phyloP scores from a whole-genome alignment of 2,888 invertebrate species.

The Nemoura dubitans region DNA sequence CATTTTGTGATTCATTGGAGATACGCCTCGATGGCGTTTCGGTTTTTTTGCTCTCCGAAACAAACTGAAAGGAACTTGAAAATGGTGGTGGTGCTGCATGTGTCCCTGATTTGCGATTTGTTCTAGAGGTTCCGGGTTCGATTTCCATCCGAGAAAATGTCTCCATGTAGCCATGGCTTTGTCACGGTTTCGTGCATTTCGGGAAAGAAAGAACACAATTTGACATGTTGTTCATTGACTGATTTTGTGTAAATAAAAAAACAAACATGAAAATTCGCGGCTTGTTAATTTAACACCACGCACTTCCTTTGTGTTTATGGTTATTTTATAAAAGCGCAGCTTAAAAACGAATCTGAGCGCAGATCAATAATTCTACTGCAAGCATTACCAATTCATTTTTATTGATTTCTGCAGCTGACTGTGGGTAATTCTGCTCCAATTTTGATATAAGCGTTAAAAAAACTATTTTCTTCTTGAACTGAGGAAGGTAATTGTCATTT shows the following conservation, averaged over 20 bases:
- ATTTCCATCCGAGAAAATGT: not conserved
- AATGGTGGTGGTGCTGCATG: not conserved
- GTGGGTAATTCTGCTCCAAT: too few species aligned
- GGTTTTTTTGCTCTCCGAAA: not conserved
- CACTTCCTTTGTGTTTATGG: too few species aligned
- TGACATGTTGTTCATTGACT: not conserved
- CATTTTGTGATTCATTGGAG: not conserved
- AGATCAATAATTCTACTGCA: too few species aligned
- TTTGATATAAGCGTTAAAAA: too few species aligned
- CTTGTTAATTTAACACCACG: too few species aligned
- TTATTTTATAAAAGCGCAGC: too few species aligned
- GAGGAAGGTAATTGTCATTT: too few species aligned
- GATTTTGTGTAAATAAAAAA: not conserved
- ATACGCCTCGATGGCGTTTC: conserved; percentile 20
- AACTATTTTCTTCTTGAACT: too few species aligned
- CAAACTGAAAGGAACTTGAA: not conserved
- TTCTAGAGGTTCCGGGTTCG: not conserved
- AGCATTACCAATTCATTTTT: too few species aligned
- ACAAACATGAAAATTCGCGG: too few species aligned
- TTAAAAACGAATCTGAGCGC: too few species aligned
- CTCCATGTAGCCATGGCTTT: not conserved
- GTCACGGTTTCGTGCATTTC: not conserved
- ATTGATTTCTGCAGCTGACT: too few species aligned
- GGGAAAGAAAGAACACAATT: not conserved
- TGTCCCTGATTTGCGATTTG: not conserved